Evolutionary conservation across 2,113 vertebrate genomes (phyloP), one percentile per base, ranked within the genome.

Genomic region (Tragelaphus imberbis): DNA sequence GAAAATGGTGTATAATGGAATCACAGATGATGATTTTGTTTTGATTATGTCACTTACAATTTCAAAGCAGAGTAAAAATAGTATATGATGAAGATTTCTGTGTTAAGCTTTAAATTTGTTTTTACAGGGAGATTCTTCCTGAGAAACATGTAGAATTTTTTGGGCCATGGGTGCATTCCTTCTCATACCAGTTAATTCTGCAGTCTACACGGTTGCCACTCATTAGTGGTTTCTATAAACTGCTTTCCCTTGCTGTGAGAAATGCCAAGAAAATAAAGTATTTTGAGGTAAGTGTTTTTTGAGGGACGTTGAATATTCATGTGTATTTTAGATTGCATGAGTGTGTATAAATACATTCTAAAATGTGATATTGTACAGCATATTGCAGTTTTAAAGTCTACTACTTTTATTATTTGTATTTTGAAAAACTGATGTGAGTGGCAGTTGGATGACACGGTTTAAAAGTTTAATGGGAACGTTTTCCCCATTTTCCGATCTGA

Each of bases 171-270:
- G 94, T 99, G 7, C 99, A 99, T 98, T 99, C 99, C n/a, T 98
- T 99, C 95, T 98, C 99, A 94, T 99, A 99, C n/a, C 99, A 99
- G 86, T 98, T 99, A 65, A 98, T 99, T 98, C 98, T 99, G 51
- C 99, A 99, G 94, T 99, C 99, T 87, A 99, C 99, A 13, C 98
- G 99, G 51, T 99, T 99, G 49, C 99, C 99, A 53, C 99, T 99
- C 6, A 99, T 99, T 98, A 99, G 99, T 97, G 99, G 99, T 96
- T 99, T 99, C 98, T 99, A 99, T 98, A 99, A 99, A 95, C 98
- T 99, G 71, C 99, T 99, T 79, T 99, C 99, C 81, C 97, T 99
- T 98, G 96, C 98, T 93, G 99, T 99, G 99, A 99, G 98, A 97
- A 99, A 99, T 97, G 99, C 99, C 96, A 99, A 99, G 97, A 99